Evolutionary conservation across 2,113 vertebrate species (phyloP).

Genomic region (Sphyrna mokarran): DNA sequence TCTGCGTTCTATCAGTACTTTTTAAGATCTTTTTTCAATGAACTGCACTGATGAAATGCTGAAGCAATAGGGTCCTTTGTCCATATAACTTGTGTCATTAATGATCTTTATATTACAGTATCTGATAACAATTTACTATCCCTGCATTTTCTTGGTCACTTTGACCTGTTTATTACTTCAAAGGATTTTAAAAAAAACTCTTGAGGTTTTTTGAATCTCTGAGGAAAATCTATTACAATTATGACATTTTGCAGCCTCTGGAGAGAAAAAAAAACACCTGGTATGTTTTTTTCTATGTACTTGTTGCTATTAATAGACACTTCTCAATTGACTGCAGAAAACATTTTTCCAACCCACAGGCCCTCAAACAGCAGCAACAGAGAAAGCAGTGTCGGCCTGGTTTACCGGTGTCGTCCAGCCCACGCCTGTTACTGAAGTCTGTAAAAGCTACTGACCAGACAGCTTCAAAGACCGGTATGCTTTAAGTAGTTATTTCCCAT

Average conservation of each 20-base stretch:
- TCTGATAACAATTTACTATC: not conserved
- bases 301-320: not conserved
- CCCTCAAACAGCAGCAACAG: slow-evolving; percentile 85
- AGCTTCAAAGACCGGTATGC: slow-evolving; percentile 64
- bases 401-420: slow-evolving; percentile 64
- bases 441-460: slow-evolving; percentile 68
- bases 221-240: not conserved
- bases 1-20: not conserved
- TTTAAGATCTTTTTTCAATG: not conserved
- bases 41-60: not conserved
- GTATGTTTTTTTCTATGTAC: slow-evolving; percentile 1
- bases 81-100: not conserved
- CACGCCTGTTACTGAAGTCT: slow-evolving; percentile 75
- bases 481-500: not conserved
- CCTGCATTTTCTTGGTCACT: not conserved
- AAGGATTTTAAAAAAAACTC: not conserved
- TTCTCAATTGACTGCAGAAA: slow-evolving; percentile 18
- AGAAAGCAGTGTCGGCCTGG: slow-evolving; percentile 76
- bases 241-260: not conserved
- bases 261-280: not conserved
- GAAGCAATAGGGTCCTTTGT: not conserved
- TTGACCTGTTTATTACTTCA: not conserved
- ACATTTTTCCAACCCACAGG: slow-evolving; percentile 51
- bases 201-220: slow-evolving; percentile 5
- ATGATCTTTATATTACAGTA: not conserved